These are phyloP conservation scores for Ciconia nigra DNA, from an alignment of 2,797 vertebrate genomes.

Conservation along the genomic window DNA sequence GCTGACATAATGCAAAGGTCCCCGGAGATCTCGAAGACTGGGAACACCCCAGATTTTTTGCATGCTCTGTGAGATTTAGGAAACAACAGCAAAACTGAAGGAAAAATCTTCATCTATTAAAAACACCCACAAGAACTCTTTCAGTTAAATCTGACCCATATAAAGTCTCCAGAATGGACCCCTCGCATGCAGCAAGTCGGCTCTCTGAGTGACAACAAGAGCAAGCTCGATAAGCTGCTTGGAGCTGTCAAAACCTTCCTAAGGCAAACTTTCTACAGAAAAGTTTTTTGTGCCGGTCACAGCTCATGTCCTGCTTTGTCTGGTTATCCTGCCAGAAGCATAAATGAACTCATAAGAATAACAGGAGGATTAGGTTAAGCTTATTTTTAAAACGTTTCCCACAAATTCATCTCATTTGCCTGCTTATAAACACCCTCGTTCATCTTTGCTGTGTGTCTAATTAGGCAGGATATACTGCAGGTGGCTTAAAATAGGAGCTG, in stretches of 20 bases:
- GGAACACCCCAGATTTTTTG: not conserved
- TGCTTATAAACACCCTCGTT: slow-evolving; percentile 41
- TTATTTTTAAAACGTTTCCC: slow-evolving; percentile 49
- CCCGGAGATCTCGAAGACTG: not conserved
- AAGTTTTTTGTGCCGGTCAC: not conserved
- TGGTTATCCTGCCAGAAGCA: slow-evolving; percentile 44
- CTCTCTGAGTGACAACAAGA: not conserved
- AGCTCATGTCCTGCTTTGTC: slow-evolving; percentile 31
- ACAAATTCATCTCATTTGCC: slow-evolving; percentile 43
- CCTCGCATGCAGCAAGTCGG: accelerated
- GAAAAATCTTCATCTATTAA: not conserved
- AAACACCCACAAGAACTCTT: not conserved
- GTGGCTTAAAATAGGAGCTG: slow-evolving; percentile 41
- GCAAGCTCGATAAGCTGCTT: not conserved
- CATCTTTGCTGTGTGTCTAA: slow-evolving; percentile 19
- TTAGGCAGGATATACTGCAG: slow-evolving; percentile 33
- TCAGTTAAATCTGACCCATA: not conserved
- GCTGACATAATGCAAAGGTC: not conserved
- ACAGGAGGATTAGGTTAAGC: slow-evolving; percentile 43
- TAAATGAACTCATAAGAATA: slow-evolving; percentile 58
- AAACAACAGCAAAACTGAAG: not conserved
- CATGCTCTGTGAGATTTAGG: not conserved
- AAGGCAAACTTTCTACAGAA: not conserved
- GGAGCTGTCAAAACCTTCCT: not conserved
- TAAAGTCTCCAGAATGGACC: not conserved